Evolutionary conservation across 2,888 invertebrate genomes (phyloP), one percentile per base, ranked within the genome.

Genomic region (Venustoraphidia nigricollis): DNA sequence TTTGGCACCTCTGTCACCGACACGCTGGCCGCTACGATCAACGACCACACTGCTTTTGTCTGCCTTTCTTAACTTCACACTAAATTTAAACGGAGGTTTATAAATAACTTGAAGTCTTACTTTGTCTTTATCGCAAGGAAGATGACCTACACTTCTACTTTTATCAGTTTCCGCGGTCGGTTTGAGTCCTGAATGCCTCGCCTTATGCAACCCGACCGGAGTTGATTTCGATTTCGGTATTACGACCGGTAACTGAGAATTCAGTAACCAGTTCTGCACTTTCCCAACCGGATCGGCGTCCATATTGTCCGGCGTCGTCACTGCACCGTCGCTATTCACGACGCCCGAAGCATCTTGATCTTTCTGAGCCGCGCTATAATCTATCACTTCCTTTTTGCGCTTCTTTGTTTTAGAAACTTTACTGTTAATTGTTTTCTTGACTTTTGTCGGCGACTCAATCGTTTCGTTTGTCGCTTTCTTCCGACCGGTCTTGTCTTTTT

Each of bases 51-150:
- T 74, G 10, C 72, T 75, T 62, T 82, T 82, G 53, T 82, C 82
- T 47, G 81, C 78, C 59, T 81, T 82, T 50, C 79, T 75, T 53
- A 89, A 73, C 61, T 85, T 84, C 47, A 89, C 76, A 63, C 86
- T 87, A 65, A 89, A 88, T 59, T 86, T 83, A 66, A 89, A 89
- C 10, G 89, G 89, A 45, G 89, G 88, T 62, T 88, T 88, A 64
- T 87, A 89, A 34, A 89, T 84, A 36, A 89, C 88, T 65, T 89
- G 89, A 17, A 89, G 68, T 54, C 85, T 77, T 10, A 88, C 79
- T 62, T 84, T 84, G 50, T 76, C 76, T 50, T 67, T 66, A 51
- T 66, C 66, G 41, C 71, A 69, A n/a, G 77, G 66, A 38, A 85
- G 70, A 59, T 83, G 83, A 13, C 81, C 82, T 51, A 81, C 77